Evolutionary conservation across 2,797 vertebrate species (phyloP).

Genomic region (Thalassophryne amazonica): DNA sequence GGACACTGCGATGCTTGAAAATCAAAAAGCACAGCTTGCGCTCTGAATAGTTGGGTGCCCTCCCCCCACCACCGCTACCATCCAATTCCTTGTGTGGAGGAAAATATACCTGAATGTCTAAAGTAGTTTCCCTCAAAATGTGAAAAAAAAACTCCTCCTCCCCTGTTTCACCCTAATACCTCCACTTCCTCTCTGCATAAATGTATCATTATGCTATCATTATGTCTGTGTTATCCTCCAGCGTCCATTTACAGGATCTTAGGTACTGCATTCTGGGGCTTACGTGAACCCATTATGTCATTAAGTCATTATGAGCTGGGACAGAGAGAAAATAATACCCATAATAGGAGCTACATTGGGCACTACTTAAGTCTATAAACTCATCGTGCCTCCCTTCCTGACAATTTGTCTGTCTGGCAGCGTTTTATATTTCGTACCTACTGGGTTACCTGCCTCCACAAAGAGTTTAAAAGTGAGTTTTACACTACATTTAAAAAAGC

Average conservation of each 20-base stretch:
- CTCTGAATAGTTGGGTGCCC: conserved; percentile 24
- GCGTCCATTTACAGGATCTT: conserved; percentile 66
- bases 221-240: conserved; percentile 54
- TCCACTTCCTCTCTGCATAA: conserved; percentile 67
- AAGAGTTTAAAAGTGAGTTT: not conserved
- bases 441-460: not conserved
- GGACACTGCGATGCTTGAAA: conserved; percentile 23
- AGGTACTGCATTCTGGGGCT: conserved; percentile 65
- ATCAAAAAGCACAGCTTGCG: not conserved
- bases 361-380: conserved; percentile 53
- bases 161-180: conserved; percentile 60
- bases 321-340: conserved; percentile 72
- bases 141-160: conserved; percentile 55
- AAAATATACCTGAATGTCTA: conserved; percentile 39
- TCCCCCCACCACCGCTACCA: too few relatives aligned
- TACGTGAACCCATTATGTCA: conserved; percentile 77
- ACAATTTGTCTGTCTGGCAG: conserved; percentile 37
- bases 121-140: conserved; percentile 47
- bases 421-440: conserved; percentile 11
- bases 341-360: conserved; percentile 60
- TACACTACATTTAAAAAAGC: not conserved
- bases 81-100: conserved; percentile 31
- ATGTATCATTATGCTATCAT: conserved; percentile 70
- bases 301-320: conserved; percentile 76
- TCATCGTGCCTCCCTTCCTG: conserved; percentile 44